phyloP scores from a whole-genome alignment of 1,140 invertebrate genomes.

The Philaenus spumarius region DNA sequence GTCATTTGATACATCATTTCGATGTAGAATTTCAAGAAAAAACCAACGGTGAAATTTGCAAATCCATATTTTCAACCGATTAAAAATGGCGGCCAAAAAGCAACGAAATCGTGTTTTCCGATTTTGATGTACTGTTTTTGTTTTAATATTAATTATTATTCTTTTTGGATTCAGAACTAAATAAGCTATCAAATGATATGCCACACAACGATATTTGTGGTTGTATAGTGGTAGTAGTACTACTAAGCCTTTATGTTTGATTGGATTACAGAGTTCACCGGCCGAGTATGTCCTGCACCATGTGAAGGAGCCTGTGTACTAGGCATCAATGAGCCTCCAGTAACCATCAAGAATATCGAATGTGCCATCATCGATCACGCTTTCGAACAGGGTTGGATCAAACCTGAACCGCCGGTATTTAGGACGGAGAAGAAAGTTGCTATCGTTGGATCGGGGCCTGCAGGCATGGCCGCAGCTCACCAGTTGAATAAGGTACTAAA shows the following conservation, averaged over 20 bases:
- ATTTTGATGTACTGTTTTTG: too few relatives aligned
- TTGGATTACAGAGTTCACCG: constrained; percentile 78
- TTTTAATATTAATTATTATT: too few relatives aligned
- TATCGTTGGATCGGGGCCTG: constrained; percentile 92
- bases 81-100: too few relatives aligned
- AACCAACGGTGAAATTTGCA: too few relatives aligned
- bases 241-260: background rate
- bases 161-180: too few relatives aligned
- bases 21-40: too few relatives aligned
- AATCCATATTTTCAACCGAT: too few relatives aligned
- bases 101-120: too few relatives aligned
- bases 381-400: constrained; percentile 95
- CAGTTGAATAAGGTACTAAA: constrained; percentile 93
- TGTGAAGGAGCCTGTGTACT: constrained; percentile 98
- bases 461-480: constrained; percentile 93
- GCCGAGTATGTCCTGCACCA: constrained; percentile 95
- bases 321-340: constrained; percentile 91
- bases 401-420: constrained; percentile 60
- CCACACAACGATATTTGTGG: too few relatives aligned
- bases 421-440: constrained; percentile 84
- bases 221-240: too few relatives aligned
- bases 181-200: too few relatives aligned
- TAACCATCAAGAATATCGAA: constrained; percentile 99
- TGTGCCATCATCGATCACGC: constrained; percentile 98
- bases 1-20: too few relatives aligned